Percentiles rank a stretch among this genome's conserved stretches.
phyloP scores from a whole-genome alignment of 2,113 vertebrate species.

The Ptilonorhynchus violaceus region DNA sequence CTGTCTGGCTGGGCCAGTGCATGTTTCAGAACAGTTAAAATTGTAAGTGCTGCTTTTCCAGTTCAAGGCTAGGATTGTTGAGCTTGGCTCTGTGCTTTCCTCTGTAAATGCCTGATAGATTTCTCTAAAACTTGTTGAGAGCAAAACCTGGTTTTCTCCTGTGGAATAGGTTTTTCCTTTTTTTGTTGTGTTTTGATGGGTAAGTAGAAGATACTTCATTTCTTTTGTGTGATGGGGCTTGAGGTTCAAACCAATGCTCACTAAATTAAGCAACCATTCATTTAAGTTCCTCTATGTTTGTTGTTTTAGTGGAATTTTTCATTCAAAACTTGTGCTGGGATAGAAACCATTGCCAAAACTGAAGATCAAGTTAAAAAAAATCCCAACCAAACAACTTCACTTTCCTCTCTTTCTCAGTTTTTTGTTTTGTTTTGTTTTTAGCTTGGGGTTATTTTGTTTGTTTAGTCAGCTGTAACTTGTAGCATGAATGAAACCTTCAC shows the following conservation, averaged over 20 bases:
- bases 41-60: not conserved
- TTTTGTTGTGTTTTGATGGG: not conserved
- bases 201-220: not conserved
- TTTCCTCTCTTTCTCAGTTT: not conserved
- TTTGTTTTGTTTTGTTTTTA: too few species aligned
- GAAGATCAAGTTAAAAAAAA: not conserved
- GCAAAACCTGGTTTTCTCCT: not conserved
- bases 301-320: not conserved
- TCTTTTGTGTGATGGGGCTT: not conserved
- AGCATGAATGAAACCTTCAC: not conserved
- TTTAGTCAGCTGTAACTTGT: not conserved
- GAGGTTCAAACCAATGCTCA: not conserved
- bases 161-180: not conserved
- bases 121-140: not conserved
- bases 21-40: not conserved
- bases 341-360: not conserved
- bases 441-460: not conserved
- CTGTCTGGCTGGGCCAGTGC: not conserved
- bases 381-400: accelerated
- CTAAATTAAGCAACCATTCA: not conserved
- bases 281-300: not conserved
- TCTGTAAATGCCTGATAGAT: not conserved
- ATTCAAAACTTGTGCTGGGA: not conserved
- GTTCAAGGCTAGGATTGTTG: not conserved
- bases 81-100: not conserved